Conservation (phyloP, 2,888 invertebrate species). For the Stramonita haemastoma region DNA sequence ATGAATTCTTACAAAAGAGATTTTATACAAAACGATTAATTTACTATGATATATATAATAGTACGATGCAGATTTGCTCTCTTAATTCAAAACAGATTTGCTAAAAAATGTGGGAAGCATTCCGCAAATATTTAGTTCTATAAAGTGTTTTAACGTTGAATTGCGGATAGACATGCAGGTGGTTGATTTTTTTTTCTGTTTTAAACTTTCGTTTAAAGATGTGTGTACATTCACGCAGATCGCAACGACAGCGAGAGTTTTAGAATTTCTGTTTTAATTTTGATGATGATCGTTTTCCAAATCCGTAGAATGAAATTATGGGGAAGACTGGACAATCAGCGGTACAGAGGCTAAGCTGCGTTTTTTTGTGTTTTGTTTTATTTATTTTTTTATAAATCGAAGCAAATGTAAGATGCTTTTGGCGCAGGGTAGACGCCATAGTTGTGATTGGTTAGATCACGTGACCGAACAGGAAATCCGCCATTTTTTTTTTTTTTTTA, state of each 20-base stretch:
- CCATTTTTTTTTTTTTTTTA: neutral
- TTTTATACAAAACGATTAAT: neutral
- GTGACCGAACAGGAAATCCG: neutral
- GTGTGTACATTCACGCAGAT: neutral
- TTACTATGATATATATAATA: neutral
- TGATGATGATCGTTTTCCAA: no score
- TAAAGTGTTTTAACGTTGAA: no score
- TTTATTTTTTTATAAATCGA: no score
- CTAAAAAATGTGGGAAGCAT: neutral
- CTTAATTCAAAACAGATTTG: neutral
- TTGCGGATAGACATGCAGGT: neutral
- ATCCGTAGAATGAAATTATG: no score
- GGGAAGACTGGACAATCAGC: no score
- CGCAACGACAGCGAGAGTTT: neutral
- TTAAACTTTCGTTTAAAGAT: neutral
- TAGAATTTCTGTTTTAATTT: no score
- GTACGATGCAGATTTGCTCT: neutral
- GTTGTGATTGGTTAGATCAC: no score
- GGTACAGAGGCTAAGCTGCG: no score
- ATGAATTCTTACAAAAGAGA: slow-evolving; percentile 8
- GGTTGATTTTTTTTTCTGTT: neutral
- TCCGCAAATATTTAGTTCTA: neutral
- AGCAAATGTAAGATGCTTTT: no score
- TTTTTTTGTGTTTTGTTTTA: no score
- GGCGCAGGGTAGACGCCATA: no score